These are phyloP conservation scores for Urosaurus nigricauda DNA, from an alignment of 2,797 vertebrate species.

Conservation along the genomic window DNA sequence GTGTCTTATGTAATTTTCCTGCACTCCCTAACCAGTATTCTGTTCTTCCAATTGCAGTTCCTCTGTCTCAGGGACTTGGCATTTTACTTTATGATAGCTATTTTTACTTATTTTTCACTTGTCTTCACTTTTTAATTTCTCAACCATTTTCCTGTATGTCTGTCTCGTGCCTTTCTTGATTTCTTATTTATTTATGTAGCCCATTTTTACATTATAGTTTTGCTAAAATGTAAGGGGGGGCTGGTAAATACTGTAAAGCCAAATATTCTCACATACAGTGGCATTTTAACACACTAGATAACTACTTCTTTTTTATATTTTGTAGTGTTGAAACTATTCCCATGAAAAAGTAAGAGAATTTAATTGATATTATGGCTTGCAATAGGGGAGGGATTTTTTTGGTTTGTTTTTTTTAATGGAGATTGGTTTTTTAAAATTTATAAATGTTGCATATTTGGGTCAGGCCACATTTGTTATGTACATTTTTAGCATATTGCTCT, in stretches of 20 bases:
- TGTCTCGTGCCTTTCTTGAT: constrained; percentile 39
- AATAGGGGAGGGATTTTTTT: constrained; percentile 63
- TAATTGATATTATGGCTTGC: constrained; percentile 63
- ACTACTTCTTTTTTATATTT: constrained; percentile 83
- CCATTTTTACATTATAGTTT: constrained; percentile 48
- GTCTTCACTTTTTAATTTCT: constrained; percentile 50
- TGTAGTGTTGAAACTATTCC: constrained; percentile 89
- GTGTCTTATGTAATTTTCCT: constrained; percentile 40
- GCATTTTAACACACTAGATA: constrained; percentile 52
- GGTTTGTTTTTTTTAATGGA: constrained; percentile 44
- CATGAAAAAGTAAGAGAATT: constrained; percentile 91
- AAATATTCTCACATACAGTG: constrained; percentile 41
- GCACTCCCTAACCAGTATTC: constrained; percentile 74
- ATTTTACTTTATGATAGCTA: constrained; percentile 99
- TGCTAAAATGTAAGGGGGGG: constrained; percentile 35
- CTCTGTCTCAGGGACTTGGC: constrained; percentile 96
- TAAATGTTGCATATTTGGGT: constrained; percentile 23
- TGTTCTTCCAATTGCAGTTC: constrained; percentile 86
- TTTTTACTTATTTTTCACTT: constrained; percentile 86
- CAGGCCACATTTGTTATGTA: neutral
- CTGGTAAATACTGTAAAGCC: constrained; percentile 41
- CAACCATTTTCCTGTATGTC: constrained; percentile 49
- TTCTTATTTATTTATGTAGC: constrained; percentile 22
- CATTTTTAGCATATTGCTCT: constrained; percentile 11
- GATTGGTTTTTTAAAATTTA: constrained; percentile 25